phyloP scores from a whole-genome alignment of 2,113 vertebrate genomes.

The Neopipo cinnamomea region DNA sequence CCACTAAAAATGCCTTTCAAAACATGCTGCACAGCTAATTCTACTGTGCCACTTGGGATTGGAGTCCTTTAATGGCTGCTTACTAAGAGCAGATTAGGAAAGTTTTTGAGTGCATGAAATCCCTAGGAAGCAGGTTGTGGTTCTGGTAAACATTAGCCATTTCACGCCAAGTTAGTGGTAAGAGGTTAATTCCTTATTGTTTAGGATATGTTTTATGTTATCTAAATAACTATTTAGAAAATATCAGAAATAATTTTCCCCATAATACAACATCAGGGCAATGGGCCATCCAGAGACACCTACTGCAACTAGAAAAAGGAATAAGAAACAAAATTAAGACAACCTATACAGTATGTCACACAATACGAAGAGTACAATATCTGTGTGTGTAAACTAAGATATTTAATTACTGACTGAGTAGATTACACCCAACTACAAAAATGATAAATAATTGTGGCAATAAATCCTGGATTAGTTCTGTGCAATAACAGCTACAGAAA shows the following conservation, averaged over 20 bases:
- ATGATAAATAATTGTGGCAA: neutral
- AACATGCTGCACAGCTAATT: neutral
- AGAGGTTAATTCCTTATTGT: neutral
- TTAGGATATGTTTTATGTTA: neutral
- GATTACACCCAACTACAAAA: neutral
- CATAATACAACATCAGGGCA: neutral
- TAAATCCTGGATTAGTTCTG: neutral
- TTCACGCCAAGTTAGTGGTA: neutral
- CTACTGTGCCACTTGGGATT: neutral
- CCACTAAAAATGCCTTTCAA: neutral
- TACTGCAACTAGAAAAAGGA: neutral
- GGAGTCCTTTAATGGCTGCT: neutral
- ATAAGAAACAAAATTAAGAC: neutral
- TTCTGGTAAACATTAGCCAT: neutral
- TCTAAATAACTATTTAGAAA: neutral
- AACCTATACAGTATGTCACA: neutral
- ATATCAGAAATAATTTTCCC: neutral
- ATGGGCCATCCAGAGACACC: neutral
- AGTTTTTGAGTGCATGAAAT: neutral
- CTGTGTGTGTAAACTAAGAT: neutral
- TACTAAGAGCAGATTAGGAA: neutral
- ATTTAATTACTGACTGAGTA: neutral
- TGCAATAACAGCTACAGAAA: neutral
- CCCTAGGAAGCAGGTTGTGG: neutral
- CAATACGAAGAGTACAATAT: neutral